Conservation (phyloP, 2,888 invertebrate genomes). For the Trisateles emortualis region DNA sequence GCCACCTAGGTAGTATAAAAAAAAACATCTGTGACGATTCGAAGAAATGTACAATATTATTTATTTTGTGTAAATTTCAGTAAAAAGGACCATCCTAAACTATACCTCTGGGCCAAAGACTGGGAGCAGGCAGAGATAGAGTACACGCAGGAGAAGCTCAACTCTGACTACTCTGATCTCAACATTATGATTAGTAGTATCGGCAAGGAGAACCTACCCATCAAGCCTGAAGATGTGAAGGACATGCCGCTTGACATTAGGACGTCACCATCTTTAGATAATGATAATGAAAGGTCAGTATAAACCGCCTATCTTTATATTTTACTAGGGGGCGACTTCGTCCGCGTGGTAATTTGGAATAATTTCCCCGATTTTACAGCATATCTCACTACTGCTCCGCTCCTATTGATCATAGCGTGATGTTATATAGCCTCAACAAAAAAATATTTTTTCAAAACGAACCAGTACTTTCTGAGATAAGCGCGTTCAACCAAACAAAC, state of each 20-base stretch:
- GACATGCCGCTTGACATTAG: conserved; percentile 57
- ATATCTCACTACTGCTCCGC: too few relatives aligned
- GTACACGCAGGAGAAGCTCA: conserved; percentile 67
- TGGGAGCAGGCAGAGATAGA: conserved; percentile 88
- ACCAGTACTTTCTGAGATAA: too few relatives aligned
- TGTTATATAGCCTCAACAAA: too few relatives aligned
- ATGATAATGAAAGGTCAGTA: conserved; percentile 43
- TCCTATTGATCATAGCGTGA: too few relatives aligned
- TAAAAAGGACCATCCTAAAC: conserved; percentile 93
- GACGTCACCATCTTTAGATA: conserved; percentile 54
- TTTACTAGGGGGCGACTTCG: conserved; percentile 29
- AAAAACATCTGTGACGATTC: too few relatives aligned
- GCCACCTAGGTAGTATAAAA: too few relatives aligned
- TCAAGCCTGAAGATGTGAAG: conserved; percentile 60
- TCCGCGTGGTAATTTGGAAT: too few relatives aligned
- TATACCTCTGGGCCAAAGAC: conserved; percentile 95
- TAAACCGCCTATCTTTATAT: neutral
- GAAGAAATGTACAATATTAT: neutral
- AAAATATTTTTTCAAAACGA: too few relatives aligned
- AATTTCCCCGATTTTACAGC: too few relatives aligned
- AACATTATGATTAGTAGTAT: conserved; percentile 72
- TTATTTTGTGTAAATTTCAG: conserved; percentile 62
- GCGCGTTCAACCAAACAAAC: too few relatives aligned
- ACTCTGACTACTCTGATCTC: conserved; percentile 77
- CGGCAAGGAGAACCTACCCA: conserved; percentile 73